Evolutionary conservation across 2,797 vertebrate species (phyloP), one percentile per base, ranked within the genome.

Genomic region (Oryzias dopingdopingensis): DNA sequence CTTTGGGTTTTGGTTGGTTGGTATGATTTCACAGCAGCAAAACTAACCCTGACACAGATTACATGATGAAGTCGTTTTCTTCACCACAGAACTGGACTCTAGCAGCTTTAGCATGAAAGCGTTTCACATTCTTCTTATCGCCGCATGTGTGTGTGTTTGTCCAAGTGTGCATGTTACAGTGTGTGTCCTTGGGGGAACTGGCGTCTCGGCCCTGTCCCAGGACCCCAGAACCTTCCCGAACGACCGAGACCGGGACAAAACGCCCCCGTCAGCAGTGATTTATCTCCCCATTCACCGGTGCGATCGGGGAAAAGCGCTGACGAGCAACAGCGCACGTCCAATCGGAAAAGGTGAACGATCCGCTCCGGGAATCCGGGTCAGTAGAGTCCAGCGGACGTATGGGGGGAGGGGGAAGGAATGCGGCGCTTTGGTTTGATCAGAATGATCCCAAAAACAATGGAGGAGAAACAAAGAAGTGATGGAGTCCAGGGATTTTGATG

Each of bases 201-300:
- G 69, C 62, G 79, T 85, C 80, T 68, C 77, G 63, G 78, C 82
- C 75, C 83, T 65, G 86, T 91, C 91, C 90, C 90, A 90, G 89
- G 89, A 90, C 88, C 89, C 76, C 59, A 69, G 86, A 88, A 80
- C 77, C 76, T 76, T 80, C 83, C 82, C 83, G 89, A 89, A 88
- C 89, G 82, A 74, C 79, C 69, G 81, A 87, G 86, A 74, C 82
- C 45, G 42, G 65, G 49, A 84, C 87, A 88, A 87, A 88, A 90
- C 88, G 24, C 75, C 68, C 76, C 88, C 89, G 82, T 90, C 91
- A 91, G 86, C 77, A 12, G 80, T 93, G 90, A 93, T 93, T 92
- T 91, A 92, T 93, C 90, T 87, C 82, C 32, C 32, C 86, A 86
- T 92, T 92, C 88, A 90, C 58, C 72, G 48, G 52, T 46, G 63